Base-by-base conservation (phyloP, 2,113 vertebrate species). In the Otolemur garnettii region DNA sequence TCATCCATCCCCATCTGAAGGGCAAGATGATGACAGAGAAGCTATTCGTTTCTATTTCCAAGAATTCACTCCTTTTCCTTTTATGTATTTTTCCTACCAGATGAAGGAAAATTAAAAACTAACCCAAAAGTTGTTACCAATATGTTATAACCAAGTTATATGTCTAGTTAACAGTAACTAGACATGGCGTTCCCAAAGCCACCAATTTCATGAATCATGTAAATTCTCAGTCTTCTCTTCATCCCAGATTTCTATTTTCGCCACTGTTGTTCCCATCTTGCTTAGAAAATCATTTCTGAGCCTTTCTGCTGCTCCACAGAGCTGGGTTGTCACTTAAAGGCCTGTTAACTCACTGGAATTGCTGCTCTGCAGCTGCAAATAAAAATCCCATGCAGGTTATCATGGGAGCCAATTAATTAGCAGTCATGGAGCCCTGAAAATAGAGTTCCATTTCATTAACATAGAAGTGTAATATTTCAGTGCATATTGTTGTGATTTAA, bases 381-480 rank as follows among this genome's bases (percentile, higher is more conserved):
- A 94, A 98, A 98, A 98, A 79, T 42, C 93, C 86, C 66, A 77
- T 12, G 38, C 53, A 90, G 80, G 57, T 96, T 97, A 94, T 96
- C 85, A 19, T 85, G 53, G 75, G 83, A 96, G 84, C 60, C 95
- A 95, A 97, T 98, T 98, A 97, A 98, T 97, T 97, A 97, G 92
- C 78, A 96, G 42, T 26, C 12, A 90, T 5, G 13, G 59, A 74
- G 64, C 89, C 77, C 96, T 95, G 90, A 66, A 98, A 97, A 96
- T 95, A 96, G 96, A 69, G 80, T 93, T 96, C 91, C 92, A 89
- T 90, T 86, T 97, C 96, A 97, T 96, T 97, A 95, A 88, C 22
- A 94, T 2, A 68, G 91, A 77, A 82, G 92, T 60, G 22, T 53
- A 75, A 93, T 91, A 30, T 97, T 87, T 85, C 92, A 62, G 83